These are phyloP conservation scores for Megalopta genalis DNA, from an alignment of 1,140 invertebrate species.

Conservation along the genomic window DNA sequence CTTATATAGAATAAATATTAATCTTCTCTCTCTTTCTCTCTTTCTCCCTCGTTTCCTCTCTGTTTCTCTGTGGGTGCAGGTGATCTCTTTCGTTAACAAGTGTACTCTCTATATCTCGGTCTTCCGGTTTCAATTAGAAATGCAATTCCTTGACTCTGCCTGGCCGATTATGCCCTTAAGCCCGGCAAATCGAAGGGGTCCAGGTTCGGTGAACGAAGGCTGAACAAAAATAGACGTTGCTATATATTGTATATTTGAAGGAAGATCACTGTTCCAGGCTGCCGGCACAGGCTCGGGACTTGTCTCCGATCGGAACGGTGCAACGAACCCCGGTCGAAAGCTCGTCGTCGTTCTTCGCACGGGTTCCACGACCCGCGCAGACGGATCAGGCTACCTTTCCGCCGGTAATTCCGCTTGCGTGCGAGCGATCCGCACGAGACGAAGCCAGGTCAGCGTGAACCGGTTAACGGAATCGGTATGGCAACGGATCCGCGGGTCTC, in stretches of 20 bases:
- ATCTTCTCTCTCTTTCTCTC: slow-evolving; percentile 16
- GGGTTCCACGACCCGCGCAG: slow-evolving; percentile 49
- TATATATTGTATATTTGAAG: slow-evolving; percentile 40
- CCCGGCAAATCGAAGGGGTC: background rate
- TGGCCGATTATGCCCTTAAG: background rate
- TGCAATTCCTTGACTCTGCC: background rate
- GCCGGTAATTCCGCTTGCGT: slow-evolving; percentile 19
- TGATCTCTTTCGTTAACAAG: slow-evolving; percentile 61
- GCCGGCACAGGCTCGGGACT: slow-evolving; percentile 56
- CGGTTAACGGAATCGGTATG: slow-evolving; percentile 10
- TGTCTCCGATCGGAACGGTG: slow-evolving; percentile 37
- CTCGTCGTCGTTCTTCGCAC: slow-evolving; percentile 43
- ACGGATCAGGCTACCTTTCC: slow-evolving; percentile 7
- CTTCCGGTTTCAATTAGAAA: background rate
- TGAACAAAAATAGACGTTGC: slow-evolving; percentile 56
- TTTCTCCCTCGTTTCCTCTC: background rate
- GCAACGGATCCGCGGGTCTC: background rate
- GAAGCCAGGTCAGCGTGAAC: slow-evolving; percentile 18
- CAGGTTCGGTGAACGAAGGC: background rate
- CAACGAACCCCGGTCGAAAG: slow-evolving; percentile 43
- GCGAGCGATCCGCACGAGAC: background rate
- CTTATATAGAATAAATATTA: slow-evolving; percentile 55
- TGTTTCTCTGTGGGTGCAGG: slow-evolving; percentile 45
- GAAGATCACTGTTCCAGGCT: slow-evolving; percentile 60
- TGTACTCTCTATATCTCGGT: slow-evolving; percentile 25